Evolutionary conservation across 30 jellyfish, hydroid and myxozoan species (phyloP), one percentile per base, ranked within the genome.

Genomic region (Aurelia coerulea): DNA sequence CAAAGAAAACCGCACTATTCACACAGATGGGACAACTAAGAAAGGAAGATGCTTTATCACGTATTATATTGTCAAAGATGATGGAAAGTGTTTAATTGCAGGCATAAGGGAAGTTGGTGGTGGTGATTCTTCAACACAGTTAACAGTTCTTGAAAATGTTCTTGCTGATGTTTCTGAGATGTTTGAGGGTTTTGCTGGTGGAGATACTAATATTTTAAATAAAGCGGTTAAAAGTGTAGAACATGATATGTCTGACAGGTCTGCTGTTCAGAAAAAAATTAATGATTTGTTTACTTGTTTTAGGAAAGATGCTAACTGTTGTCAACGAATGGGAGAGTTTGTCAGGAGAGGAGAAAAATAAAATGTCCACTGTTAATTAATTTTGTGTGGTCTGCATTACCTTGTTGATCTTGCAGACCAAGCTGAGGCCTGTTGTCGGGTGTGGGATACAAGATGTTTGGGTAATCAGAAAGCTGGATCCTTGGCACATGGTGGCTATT

Each of bases 371-470:
- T 10, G 29, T 34, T 5, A 74, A 84, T 63, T 62, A 67, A 14
- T 60, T 86, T 77, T 86, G 54, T 86, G 95, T 63, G 86, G 92
- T 17, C 34, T 86, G 68, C 96, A 86, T 35, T 86, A 31, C 42
- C 32, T 86, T 18, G 93, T 86, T 35, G 96, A 81, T 1, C 79
- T 86, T 2, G 92, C 93, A 16, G 92, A 86, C 56, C 92, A 86
- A 18, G 80, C 75, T 1, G 86, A 69, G 34, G 94, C 91, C 2
- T 73, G 73, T 53, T 68, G 63, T 10, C 69, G 69, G 23, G 32
- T 88, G 9, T 79, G 94, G 93, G 93, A 79, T 23, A 0, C 50
- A 0, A 37, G 80, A 1, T 88, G 87, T 41, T 66, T 68, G 90
- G 96, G 68, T 2, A 62, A 62, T 5, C 18, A 67, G 3, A 88